These are phyloP conservation scores for Dasyprocta punctata DNA, from an alignment of 2,113 vertebrate species.

Conservation along the genomic window DNA sequence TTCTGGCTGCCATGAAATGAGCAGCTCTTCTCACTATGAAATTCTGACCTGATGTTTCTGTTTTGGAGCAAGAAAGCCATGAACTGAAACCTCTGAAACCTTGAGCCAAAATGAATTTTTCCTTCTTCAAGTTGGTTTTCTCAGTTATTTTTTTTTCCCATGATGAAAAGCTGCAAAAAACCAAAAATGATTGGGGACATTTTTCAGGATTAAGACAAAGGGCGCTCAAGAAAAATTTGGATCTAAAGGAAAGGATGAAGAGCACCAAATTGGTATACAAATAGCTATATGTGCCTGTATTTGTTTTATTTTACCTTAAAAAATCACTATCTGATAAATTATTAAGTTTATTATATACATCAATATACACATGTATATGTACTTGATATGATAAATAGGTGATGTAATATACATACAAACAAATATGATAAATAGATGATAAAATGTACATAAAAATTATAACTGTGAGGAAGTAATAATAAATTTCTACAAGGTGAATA, in stretches of 20 bases:
- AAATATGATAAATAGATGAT: neutral
- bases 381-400: neutral
- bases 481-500: neutral
- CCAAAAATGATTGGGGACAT: neutral
- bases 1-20: neutral
- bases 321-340: neutral
- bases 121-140: neutral
- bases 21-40: neutral
- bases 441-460: neutral
- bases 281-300: neutral
- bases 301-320: too few relatives aligned
- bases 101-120: neutral
- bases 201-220: neutral
- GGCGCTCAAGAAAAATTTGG: accelerated
- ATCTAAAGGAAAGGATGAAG: neutral
- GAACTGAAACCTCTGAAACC: neutral
- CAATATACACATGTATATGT: neutral
- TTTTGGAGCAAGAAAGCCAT: neutral
- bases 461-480: neutral
- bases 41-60: neutral
- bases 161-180: neutral
- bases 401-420: neutral
- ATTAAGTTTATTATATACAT: neutral
- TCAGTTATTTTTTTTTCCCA: neutral
- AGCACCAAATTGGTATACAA: neutral